These are phyloP conservation scores for Hylaeus volcanicus DNA, from an alignment of 1,140 invertebrate genomes.

Conservation along the genomic window DNA sequence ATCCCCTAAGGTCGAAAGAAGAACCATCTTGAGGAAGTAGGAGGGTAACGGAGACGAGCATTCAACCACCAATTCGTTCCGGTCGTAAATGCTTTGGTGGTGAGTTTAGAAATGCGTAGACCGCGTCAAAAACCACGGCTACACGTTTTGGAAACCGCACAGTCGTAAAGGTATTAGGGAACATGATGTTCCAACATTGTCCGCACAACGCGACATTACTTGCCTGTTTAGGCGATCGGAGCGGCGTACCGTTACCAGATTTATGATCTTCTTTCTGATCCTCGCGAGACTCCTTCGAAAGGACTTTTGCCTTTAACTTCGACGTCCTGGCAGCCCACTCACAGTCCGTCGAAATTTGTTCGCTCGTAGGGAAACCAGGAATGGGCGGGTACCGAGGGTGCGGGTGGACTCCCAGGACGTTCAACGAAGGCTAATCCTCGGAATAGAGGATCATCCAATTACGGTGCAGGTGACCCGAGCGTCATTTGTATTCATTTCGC, in stretches of 20 bases:
- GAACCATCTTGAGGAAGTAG: background rate
- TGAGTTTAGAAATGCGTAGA: background rate
- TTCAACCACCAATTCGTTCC: slow-evolving; percentile 48
- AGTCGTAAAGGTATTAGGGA: slow-evolving; percentile 61
- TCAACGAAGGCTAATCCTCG: slow-evolving; percentile 70
- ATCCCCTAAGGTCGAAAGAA: background rate
- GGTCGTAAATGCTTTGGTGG: slow-evolving; percentile 34
- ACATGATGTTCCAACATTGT: slow-evolving; percentile 65
- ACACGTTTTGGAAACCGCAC: slow-evolving; percentile 39
- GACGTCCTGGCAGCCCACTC: background rate
- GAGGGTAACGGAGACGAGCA: slow-evolving; percentile 12
- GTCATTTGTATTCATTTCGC: slow-evolving; percentile 74
- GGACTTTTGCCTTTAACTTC: background rate
- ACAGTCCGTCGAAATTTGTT: slow-evolving; percentile 42
- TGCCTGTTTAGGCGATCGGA: slow-evolving; percentile 55
- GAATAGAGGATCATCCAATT: slow-evolving; percentile 74
- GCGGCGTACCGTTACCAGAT: slow-evolving; percentile 54
- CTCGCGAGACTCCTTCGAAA: slow-evolving; percentile 38
- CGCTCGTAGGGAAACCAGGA: slow-evolving; percentile 36
- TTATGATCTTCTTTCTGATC: slow-evolving; percentile 55
- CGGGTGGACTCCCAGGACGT: slow-evolving; percentile 47
- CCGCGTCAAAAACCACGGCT: background rate
- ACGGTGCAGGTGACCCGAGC: slow-evolving; percentile 67
- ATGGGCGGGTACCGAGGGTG: slow-evolving; percentile 40
- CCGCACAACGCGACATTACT: slow-evolving; percentile 64